Evolutionary conservation across 2,888 invertebrate species (phyloP).

Genomic region (Stenurella melanura): DNA sequence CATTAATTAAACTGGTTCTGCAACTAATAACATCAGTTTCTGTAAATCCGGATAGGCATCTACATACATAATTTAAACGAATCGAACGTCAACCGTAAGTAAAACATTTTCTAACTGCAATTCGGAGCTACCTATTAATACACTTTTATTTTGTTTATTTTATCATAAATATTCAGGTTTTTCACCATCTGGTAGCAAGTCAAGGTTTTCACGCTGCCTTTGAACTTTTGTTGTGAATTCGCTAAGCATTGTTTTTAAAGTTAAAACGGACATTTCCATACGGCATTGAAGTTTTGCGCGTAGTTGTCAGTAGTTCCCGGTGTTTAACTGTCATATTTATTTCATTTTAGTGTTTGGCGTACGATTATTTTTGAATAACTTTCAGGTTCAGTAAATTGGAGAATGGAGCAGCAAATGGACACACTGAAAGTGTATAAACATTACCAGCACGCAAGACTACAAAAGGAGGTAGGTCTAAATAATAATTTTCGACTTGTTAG

Average conservation of each 20-base stretch:
- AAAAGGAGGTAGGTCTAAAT: slow-evolving; percentile 63
- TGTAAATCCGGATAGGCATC: neutral
- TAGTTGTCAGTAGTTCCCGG: slow-evolving; percentile 35
- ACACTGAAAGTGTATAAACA: slow-evolving; percentile 58
- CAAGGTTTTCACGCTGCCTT: slow-evolving; percentile 42
- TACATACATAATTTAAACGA: neutral
- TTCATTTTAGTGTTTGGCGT: slow-evolving; percentile 18
- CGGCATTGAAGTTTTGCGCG: slow-evolving; percentile 39
- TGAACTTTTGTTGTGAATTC: slow-evolving; percentile 39
- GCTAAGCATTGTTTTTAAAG: slow-evolving; percentile 32
- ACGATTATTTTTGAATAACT: slow-evolving; percentile 8
- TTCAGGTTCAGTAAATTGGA: slow-evolving; percentile 23
- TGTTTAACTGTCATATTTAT: slow-evolving; percentile 26
- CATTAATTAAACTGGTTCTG: neutral
- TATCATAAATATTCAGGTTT: slow-evolving; percentile 41
- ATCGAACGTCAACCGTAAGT: neutral
- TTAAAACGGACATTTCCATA: slow-evolving; percentile 30
- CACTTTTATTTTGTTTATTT: slow-evolving; percentile 41
- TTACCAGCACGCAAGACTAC: slow-evolving; percentile 63
- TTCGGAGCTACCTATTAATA: slow-evolving; percentile 34
- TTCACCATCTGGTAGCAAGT: slow-evolving; percentile 45
- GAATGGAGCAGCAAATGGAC: slow-evolving; percentile 54
- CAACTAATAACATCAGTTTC: neutral
- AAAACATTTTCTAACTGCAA: slow-evolving; percentile 8
- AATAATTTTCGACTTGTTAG: too few relatives aligned